Base-by-base conservation (phyloP, 2,113 vertebrate genomes). In the Colinus virginianus region DNA sequence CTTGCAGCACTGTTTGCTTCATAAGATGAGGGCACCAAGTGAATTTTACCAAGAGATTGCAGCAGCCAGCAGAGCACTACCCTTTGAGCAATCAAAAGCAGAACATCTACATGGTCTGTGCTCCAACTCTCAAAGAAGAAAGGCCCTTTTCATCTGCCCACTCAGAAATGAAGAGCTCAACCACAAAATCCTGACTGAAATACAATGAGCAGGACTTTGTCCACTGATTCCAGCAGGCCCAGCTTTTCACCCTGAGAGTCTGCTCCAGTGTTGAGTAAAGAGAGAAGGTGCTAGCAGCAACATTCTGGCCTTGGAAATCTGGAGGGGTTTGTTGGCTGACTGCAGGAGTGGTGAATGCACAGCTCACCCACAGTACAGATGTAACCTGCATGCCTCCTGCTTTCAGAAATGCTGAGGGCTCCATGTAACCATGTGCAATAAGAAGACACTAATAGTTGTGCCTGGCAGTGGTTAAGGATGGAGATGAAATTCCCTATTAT, bases 401-500 rank as follows among this genome's bases (percentile, higher is more conserved):
- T 91, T 80, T 64, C 61, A 80, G 85, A 68, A 84, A 71, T 75
- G n/a, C 82, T 58, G 78, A 80, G 56, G 46, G 20, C 48, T 82
- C 87, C 9, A 1, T 49, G 68, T 87, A 30, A 28, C 26, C 51
- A 53, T 93, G 86, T 90, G 85, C 82, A 74, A 83, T 66, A 78
- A 69, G 70, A 90, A 90, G 78, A 87, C 78, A 82, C 77, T 88
- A 94, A 92, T 90, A 94, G 93, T 89, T 71, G 42, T 67, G 87
- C 91, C 23, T 91, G 72, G 87, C 4, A 9, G 88, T 53, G 62
- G 94, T 96, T 94, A 96, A 95, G 94, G 80, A 90, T 45, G 68
- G 58, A 95, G 82, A 87, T 94, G 90, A 93, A 95, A 88, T 94
- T 91, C 87, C 68, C 78, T 85, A 83, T 96, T 96, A 93, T 83